Evolutionary conservation across 2,113 vertebrate species (phyloP).

Genomic region (Dicentrarchus labrax): DNA sequence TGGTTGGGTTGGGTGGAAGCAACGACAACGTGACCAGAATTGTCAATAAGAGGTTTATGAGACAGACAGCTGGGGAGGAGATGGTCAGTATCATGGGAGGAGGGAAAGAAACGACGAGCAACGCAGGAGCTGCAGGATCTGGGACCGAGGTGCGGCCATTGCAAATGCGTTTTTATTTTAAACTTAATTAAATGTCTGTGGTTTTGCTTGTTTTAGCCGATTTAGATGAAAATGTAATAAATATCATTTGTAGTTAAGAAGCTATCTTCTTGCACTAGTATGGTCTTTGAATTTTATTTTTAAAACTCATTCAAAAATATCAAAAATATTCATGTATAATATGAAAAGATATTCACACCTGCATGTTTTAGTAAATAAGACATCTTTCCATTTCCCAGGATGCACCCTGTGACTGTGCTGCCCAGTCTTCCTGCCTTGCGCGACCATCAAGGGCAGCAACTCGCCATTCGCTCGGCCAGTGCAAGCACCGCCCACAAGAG

Average conservation of each 20-base stretch:
- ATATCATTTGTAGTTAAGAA: too few species aligned
- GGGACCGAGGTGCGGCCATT: constrained; percentile 60
- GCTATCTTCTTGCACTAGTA: neutral
- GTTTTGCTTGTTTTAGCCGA: neutral
- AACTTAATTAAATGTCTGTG: neutral
- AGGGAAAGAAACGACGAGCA: constrained; percentile 77
- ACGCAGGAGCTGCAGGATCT: constrained; percentile 79
- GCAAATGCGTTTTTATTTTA: neutral
- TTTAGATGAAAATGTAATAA: neutral
- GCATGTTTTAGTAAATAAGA: neutral
- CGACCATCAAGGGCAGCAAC: constrained; percentile 87
- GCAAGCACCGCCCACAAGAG: constrained; percentile 90
- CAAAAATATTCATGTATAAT: neutral
- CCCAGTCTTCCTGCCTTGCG: constrained; percentile 90
- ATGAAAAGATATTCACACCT: neutral
- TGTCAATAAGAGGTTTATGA: constrained; percentile 92
- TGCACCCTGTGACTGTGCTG: constrained; percentile 91
- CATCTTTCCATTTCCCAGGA: constrained; percentile 84
- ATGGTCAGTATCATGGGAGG: constrained; percentile 77
- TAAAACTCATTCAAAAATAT: neutral
- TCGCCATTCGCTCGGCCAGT: constrained; percentile 90
- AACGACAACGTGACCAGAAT: constrained; percentile 88
- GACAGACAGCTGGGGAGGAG: constrained; percentile 88
- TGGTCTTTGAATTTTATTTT: neutral
- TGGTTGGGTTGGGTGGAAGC: constrained; percentile 47